Base-by-base conservation (phyloP, 1,140 invertebrate species). In the Pseudomyrmex gracilis region DNA sequence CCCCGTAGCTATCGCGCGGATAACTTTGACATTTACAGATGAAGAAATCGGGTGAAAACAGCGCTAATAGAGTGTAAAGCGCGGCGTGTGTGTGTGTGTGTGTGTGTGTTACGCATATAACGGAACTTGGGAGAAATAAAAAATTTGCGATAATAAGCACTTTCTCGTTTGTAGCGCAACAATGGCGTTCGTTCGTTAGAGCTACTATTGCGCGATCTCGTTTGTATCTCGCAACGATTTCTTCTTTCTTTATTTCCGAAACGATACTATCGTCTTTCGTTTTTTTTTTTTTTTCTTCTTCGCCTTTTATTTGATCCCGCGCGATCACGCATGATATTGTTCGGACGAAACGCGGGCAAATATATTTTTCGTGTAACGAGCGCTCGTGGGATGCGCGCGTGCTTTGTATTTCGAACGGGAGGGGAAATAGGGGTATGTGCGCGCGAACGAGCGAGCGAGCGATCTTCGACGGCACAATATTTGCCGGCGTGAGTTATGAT, bases 241-340 rank as follows among this genome's bases (percentile, higher is more conserved):
- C 43, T 58, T 78, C 34, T 34, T 47, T 17, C 4, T n/a, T 12
- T 10, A 3, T 53, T 8, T 51, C 12, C n/a, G 17, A 15, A 7
- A 15, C 73, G 45, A 67, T 85, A 83, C 84, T 61, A 47, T 78
- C 66, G 45, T 77, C 60, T 73, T 51, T 61, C 9, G 17, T 68
- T 13, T 20, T 73, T 73, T 45, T 22, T 22, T 12, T 57, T 68
- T 60, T 80, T 60, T 20, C n/a, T 45, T 47, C 34, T 80, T 58
- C 7, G 10, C 3, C 53, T 22, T 60, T 70, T 58, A 20, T 70
- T 70, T 24, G 53, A 58, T 68, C 51, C 64, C 22, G 34, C 12
- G 20, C 43, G 53, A 68, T 78, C 76, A 45, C 58, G 43, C 53
- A 15, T 24, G 53, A 58, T 78, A 78, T 78, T 78, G 76, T 78